phyloP scores from a whole-genome alignment of 2,113 vertebrate genomes.

The Myxocyprinus asiaticus region DNA sequence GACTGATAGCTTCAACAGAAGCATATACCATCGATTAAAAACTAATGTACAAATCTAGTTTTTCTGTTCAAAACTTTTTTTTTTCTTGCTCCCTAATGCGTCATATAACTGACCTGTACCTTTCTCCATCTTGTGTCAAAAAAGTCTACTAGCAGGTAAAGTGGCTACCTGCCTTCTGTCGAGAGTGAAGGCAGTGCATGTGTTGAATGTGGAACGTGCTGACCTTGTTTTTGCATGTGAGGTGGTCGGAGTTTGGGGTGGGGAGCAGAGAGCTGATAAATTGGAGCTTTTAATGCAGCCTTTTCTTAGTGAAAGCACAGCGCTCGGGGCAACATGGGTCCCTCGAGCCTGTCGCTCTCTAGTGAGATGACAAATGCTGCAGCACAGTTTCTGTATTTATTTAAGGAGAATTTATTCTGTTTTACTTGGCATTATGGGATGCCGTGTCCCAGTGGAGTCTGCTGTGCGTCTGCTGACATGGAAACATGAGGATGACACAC shows the following conservation, averaged over 20 bases:
- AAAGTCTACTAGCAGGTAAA: too few relatives aligned
- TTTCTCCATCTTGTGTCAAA: too few relatives aligned
- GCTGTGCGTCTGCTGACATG: not conserved
- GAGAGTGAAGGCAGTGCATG: not conserved
- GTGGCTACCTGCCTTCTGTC: too few relatives aligned
- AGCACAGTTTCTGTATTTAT: slow-evolving; percentile 38
- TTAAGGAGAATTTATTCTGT: slow-evolving; percentile 16
- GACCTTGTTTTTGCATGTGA: slow-evolving; percentile 16
- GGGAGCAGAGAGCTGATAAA: not conserved
- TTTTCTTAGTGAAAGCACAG: slow-evolving; percentile 8
- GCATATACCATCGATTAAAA: too few relatives aligned
- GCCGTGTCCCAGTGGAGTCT: not conserved
- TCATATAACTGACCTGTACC: too few relatives aligned
- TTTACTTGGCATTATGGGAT: slow-evolving; percentile 5
- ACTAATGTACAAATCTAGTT: too few relatives aligned
- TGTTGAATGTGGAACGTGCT: not conserved
- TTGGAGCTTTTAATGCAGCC: slow-evolving; percentile 3
- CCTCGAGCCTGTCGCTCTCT: not conserved
- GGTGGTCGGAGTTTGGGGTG: not conserved
- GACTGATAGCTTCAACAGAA: too few relatives aligned
- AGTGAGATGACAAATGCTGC: not conserved
- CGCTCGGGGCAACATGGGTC: not conserved
- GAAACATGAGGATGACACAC: not conserved
- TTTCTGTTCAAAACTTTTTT: too few relatives aligned
- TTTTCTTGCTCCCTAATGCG: too few relatives aligned